Percentiles rank a stretch among this genome's conserved stretches.
Conservation (phyloP, 1,140 invertebrate genomes). For the Drosophila nasuta region DNA sequence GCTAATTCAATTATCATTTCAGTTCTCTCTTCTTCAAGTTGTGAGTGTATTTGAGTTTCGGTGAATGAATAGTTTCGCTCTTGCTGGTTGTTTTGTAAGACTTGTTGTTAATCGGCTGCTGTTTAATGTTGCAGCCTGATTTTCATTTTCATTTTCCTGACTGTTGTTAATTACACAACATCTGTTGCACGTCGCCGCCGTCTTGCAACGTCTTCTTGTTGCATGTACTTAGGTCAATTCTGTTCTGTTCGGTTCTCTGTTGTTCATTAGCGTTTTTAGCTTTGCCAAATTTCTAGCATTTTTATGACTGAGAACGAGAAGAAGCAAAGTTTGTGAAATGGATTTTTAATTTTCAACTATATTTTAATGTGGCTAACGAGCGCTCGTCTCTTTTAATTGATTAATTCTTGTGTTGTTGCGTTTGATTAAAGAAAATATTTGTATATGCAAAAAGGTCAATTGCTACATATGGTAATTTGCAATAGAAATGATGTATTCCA, state of each 20-base stretch:
- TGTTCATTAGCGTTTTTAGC: slow-evolving; percentile 25
- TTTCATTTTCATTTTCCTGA: slow-evolving; percentile 31
- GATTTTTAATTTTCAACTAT: slow-evolving; percentile 82
- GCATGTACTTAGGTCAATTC: slow-evolving; percentile 5
- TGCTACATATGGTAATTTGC: slow-evolving; percentile 79
- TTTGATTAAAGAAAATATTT: slow-evolving; percentile 78
- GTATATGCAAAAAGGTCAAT: slow-evolving; percentile 74
- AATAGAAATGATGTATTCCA: slow-evolving; percentile 39
- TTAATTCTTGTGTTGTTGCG: slow-evolving; percentile 74
- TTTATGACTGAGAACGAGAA: slow-evolving; percentile 22
- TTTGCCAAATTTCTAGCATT: slow-evolving; percentile 26
- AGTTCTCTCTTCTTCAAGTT: neutral
- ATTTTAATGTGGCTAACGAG: slow-evolving; percentile 78
- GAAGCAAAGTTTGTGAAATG: slow-evolving; percentile 52
- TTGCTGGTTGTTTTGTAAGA: slow-evolving; percentile 48
- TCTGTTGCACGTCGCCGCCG: slow-evolving; percentile 51
- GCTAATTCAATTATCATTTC: slow-evolving; percentile 6
- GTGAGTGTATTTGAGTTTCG: slow-evolving; percentile 3
- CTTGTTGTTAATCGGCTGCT: slow-evolving; percentile 39
- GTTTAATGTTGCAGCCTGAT: slow-evolving; percentile 58
- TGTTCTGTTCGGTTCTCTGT: slow-evolving; percentile 5
- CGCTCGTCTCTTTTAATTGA: slow-evolving; percentile 72
- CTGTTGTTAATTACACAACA: slow-evolving; percentile 74
- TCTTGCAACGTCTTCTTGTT: slow-evolving; percentile 38
- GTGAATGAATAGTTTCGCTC: neutral